Base-by-base conservation (phyloP, 2,113 vertebrate species). In the Xiphorhynchus elegans region DNA sequence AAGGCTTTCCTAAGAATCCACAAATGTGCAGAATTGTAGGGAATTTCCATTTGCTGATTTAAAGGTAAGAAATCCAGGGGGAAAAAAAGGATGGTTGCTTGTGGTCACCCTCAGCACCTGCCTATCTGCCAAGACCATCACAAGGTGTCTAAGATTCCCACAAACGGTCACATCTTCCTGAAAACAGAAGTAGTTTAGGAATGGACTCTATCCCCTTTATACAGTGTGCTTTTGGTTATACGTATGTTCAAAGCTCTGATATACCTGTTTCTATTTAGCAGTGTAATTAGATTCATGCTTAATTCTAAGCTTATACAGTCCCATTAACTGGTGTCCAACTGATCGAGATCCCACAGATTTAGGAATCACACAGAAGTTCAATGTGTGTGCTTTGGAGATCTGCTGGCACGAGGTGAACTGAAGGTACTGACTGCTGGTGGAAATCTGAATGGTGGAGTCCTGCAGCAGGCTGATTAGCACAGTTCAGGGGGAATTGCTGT, bases 301-400 rank as follows among this genome's bases (percentile, higher is more conserved):
- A 40, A 44, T 15, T 40, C 35, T 56, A 37, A 49, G 31, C 13
- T 17, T 19, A 11, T 3, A 1, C 26, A 19, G 23, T 20, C 42
- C 7, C 23, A 2, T 24, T n/a, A 28, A 20, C 49, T 28, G 66
- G 24, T 5, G 5, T 52, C 26, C 74, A 49, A 0, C 0, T 53
- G 33, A 4, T 31, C 28, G 39, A 79, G 28, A 25, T 37, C 35
- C 42, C n/a, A 24, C 9, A 19, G 62, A 13, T 62, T 58, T 35
- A 28, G 46, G 70, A 58, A 63, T 53, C 28, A 31, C 17, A 15
- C 9, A 10, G 3, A 75, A 80, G 55, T 56, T 77, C 55, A 69
- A n/a, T n/a, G 6, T 0, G 0, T 42, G 28, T 8, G 35, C 33
- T 84, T 72, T 56, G 39, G 46, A 49, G 49, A 3, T 69, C 50